Evolutionary conservation across 2,888 invertebrate genomes (phyloP), one percentile per base, ranked within the genome.

Genomic region (Melanchra persicariae): DNA sequence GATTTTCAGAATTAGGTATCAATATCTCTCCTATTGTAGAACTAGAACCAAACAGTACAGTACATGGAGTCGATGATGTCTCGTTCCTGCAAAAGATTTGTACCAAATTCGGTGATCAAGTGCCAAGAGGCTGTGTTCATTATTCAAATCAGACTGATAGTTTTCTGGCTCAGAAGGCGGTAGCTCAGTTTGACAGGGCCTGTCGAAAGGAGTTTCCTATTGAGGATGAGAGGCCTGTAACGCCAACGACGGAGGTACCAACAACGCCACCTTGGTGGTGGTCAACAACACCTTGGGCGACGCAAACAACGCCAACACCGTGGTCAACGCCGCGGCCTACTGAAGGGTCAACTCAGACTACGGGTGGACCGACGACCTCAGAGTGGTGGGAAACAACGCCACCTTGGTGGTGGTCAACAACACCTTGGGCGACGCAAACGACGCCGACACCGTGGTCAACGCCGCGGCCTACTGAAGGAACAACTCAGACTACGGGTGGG

Each of bases 21-120:
- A 68, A 81, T 10, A 19, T 47, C 24, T 72, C 82, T 22, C 81
- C 81, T 12, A 49, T 81, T 10, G 51, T 81, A 60, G 67, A 68
- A 60, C 30, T 81, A 15, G 40, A 59, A 0, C 22, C 52, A 45
- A 59, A 30, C 19, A 63, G 24, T 7, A 70, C 65, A 24, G 79
- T 91, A 0, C 90, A 87, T 66, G 88, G 85, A 43, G 89, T 91
- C 0, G 81, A 87, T 5, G 91, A 89, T 54, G 76, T 60, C 0
- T 89, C 85, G 86, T 91, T 88, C 47, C 75, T 92, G 47, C 88
- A 90, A 81, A 90, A 91, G 64, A 90, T 92, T 17, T 92, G 92
- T 73, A 89, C 90, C 0, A 87, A 92, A n/a, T 92, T 91, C 49
- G 89, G 89, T 0, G 89, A 90, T 8, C 81, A 87, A 26, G 74